Percentiles rank a stretch among this genome's conserved stretches.
Conservation (phyloP, 2,888 invertebrate genomes). For the Cylloceria caligata region DNA sequence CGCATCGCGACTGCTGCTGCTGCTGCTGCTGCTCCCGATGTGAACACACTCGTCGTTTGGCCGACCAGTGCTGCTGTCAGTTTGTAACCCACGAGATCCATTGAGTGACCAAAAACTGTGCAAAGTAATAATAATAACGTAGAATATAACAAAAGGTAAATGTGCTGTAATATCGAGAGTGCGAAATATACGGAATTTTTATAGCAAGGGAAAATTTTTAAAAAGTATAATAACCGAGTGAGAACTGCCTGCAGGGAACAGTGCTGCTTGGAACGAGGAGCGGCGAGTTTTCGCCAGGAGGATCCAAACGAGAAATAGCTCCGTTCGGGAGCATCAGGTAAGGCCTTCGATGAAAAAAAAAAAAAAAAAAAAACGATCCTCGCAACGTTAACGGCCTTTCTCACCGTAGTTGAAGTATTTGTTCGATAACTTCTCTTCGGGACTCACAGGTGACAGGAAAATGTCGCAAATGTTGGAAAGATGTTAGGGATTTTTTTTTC, state of each 20-base stretch:
- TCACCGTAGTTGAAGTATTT: too few species aligned
- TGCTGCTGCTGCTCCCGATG: not conserved
- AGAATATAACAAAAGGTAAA: not conserved
- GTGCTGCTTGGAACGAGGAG: constrained; percentile 48
- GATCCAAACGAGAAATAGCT: constrained; percentile 70
- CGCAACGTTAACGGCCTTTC: too few species aligned
- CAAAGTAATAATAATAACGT: constrained; percentile 5
- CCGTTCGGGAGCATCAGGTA: constrained; percentile 80
- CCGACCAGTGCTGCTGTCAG: constrained; percentile 60
- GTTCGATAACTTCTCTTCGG: too few species aligned
- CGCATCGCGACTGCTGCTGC: not conserved
- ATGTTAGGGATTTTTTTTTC: not conserved
- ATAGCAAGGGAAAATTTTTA: not conserved
- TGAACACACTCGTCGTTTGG: constrained; percentile 18
- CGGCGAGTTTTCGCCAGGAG: constrained; percentile 40
- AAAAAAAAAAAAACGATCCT: constrained; percentile 14
- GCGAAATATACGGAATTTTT: not conserved
- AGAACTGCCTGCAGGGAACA: not conserved
- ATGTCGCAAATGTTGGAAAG: too few species aligned
- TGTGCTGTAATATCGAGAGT: not conserved
- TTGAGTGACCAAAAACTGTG: constrained; percentile 30
- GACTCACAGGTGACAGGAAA: not conserved
- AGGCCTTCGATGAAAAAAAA: constrained; percentile 19
- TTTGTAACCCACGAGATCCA: constrained; percentile 59
- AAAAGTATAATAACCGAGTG: constrained; percentile 3